A percentile compares a stretch with the other conserved stretches of the same genome.
Evolutionary conservation across 2,797 vertebrate genomes (phyloP).

Genomic region (Momotus momota): DNA sequence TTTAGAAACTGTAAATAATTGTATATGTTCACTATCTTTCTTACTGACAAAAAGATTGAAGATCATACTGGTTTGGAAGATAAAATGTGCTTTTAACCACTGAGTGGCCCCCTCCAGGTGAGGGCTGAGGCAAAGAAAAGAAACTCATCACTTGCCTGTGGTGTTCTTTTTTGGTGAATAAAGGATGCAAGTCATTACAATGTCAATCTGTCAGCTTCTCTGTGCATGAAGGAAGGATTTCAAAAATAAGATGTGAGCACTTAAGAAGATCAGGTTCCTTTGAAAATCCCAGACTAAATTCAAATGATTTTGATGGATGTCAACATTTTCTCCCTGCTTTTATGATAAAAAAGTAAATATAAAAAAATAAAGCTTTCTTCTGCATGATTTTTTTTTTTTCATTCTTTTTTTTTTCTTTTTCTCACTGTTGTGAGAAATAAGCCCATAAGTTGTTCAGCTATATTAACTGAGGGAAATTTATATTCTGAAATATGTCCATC

Average conservation of each 20-base stretch:
- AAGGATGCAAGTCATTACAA: not conserved
- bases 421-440: not conserved
- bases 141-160: not conserved
- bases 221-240: not conserved
- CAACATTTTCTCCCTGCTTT: not conserved
- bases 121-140: not conserved
- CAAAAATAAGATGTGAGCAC: not conserved
- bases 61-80: not conserved
- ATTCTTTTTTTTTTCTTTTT: not conserved
- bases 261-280: slow-evolving; percentile 32
- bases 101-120: not conserved
- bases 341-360: not conserved
- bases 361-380: not conserved
- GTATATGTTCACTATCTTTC: not conserved
- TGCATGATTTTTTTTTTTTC: not conserved
- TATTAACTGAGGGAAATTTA: not conserved
- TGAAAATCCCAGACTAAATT: not conserved
- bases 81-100: not conserved
- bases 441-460: not conserved
- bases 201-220: not conserved
- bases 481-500: not conserved
- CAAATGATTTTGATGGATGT: not conserved
- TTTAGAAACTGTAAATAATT: not conserved
- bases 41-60: not conserved
- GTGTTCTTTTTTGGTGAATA: slow-evolving; percentile 3